A percentile compares a stretch with the other conserved stretches of the same genome.
Evolutionary conservation across 2,113 vertebrate species (phyloP).

Genomic region (Rhinoptilus africanus): DNA sequence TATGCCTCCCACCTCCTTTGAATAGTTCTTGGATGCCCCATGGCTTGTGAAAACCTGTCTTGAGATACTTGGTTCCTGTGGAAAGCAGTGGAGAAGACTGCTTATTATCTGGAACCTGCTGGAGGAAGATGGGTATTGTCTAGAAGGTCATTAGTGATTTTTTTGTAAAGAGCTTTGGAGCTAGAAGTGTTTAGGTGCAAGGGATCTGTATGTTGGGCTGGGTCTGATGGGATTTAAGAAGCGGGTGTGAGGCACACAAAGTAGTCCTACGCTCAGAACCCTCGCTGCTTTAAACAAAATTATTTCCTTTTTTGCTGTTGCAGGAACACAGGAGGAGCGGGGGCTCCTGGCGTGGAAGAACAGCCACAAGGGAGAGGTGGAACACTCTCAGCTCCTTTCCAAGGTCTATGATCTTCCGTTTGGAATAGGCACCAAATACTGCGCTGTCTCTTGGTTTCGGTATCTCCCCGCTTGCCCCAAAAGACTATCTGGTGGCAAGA

Average conservation of each 20-base stretch:
- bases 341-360: slow-evolving; percentile 86
- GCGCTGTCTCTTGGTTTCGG: slow-evolving; percentile 70
- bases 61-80: neutral
- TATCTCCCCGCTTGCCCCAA: slow-evolving; percentile 86
- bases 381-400: slow-evolving; percentile 56
- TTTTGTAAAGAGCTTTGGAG: neutral
- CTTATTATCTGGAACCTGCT: neutral
- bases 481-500: neutral
- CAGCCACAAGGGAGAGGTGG: slow-evolving; percentile 66
- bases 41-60: neutral
- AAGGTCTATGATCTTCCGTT: slow-evolving; percentile 88
- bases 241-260: neutral
- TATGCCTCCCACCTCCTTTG: neutral
- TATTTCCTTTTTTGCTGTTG: neutral
- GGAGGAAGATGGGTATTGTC: neutral
- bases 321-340: slow-evolving; percentile 87
- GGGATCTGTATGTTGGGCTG: neutral
- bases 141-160: neutral
- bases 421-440: slow-evolving; percentile 77
- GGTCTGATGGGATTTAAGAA: neutral
- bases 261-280: neutral
- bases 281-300: neutral
- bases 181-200: neutral
- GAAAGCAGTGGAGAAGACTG: neutral
- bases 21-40: neutral